Evolutionary conservation across 1,140 invertebrate genomes (phyloP).

Genomic region (Phortica variegata): DNA sequence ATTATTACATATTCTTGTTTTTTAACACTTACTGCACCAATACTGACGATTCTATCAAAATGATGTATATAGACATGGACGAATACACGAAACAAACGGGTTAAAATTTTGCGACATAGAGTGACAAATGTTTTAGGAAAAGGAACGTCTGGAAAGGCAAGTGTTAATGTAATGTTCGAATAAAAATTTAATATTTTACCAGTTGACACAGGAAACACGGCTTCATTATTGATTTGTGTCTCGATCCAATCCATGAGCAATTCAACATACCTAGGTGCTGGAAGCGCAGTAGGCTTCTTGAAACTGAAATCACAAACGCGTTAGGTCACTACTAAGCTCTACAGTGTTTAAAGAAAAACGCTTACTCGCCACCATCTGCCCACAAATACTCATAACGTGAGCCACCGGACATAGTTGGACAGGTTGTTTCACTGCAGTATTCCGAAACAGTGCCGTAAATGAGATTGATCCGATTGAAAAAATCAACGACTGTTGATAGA

Average conservation of each 20-base stretch:
- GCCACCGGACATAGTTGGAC: constrained; percentile 92
- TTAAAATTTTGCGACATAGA: constrained; percentile 86
- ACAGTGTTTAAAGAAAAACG: constrained; percentile 37
- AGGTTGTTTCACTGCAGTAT: constrained; percentile 81
- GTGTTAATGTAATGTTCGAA: neutral
- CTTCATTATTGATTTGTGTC: constrained; percentile 90
- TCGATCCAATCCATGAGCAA: constrained; percentile 95
- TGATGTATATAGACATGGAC: constrained; percentile 98
- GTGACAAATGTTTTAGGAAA: constrained; percentile 84
- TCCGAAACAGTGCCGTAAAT: constrained; percentile 90
- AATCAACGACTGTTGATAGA: constrained; percentile 79
- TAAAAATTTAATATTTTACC: constrained; percentile 21
- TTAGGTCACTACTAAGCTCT: neutral
- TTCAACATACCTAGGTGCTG: constrained; percentile 84
- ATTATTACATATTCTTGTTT: neutral
- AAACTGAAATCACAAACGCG: constrained; percentile 60
- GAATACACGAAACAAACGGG: constrained; percentile 89
- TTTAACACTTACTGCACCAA: constrained; percentile 76
- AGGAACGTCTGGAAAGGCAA: constrained; percentile 66
- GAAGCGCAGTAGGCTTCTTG: constrained; percentile 85
- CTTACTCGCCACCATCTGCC: constrained; percentile 75
- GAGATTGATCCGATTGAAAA: constrained; percentile 94
- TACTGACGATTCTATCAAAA: constrained; percentile 85
- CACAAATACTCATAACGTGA: constrained; percentile 89
- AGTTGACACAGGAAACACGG: constrained; percentile 76